A percentile compares a stretch with the other conserved stretches of the same genome.
Evolutionary conservation across 1,140 invertebrate species (phyloP).

Genomic region (Drosophila insularis): DNA sequence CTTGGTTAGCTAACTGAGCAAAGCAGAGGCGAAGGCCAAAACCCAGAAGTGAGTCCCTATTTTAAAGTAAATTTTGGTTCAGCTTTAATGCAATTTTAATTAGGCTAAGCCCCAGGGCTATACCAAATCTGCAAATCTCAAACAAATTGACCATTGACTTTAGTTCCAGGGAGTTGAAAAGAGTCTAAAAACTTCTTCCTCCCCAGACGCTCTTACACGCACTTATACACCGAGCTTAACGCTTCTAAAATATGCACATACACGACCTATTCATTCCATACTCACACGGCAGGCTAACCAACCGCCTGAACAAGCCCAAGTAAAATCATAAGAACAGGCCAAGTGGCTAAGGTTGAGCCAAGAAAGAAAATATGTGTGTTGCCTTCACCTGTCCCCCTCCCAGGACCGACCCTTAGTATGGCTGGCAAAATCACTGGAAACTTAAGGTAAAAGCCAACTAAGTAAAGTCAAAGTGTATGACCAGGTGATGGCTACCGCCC

Average conservation of each 20-base stretch:
- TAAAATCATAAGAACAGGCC: constrained; percentile 41
- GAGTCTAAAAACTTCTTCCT: constrained; percentile 42
- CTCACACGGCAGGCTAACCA: not conserved
- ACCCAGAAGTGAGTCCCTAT: constrained; percentile 31
- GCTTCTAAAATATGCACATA: constrained; percentile 65
- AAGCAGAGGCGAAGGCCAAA: constrained; percentile 53
- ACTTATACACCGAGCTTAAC: constrained; percentile 52
- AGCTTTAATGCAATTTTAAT: constrained; percentile 78
- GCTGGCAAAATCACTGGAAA: constrained; percentile 60
- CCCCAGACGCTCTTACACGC: constrained; percentile 38
- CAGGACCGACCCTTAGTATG: constrained; percentile 5
- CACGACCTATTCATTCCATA: constrained; percentile 26
- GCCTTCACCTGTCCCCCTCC: constrained; percentile 33
- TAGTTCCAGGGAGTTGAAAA: constrained; percentile 40
- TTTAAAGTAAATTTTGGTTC: constrained; percentile 18
- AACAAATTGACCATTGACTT: constrained; percentile 78
- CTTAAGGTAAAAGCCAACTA: constrained; percentile 75
- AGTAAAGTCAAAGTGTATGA: constrained; percentile 66
- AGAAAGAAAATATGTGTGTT: constrained; percentile 58
- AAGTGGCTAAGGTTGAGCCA: constrained; percentile 43
- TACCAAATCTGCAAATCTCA: constrained; percentile 69
- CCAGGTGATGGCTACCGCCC: constrained; percentile 38
- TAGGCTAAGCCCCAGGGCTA: constrained; percentile 55
- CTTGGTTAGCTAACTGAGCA: constrained; percentile 58
- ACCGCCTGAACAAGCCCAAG: constrained; percentile 15